phyloP scores from a whole-genome alignment of 2,888 invertebrate genomes.

The Diabrotica balteata region DNA sequence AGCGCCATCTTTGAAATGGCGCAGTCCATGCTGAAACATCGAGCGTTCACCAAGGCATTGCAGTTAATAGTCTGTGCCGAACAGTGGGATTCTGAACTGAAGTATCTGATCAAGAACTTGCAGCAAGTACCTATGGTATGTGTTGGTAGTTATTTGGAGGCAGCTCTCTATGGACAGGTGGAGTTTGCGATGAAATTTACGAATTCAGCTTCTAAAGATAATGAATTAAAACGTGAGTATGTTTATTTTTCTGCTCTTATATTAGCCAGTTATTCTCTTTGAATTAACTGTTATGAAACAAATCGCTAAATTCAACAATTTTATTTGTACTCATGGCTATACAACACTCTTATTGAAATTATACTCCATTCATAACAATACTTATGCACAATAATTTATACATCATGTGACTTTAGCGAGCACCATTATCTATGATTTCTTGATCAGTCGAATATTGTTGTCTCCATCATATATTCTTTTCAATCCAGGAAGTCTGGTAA shows the following conservation, averaged over 20 bases:
- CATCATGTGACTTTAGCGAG: too few relatives aligned
- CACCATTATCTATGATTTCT: too few relatives aligned
- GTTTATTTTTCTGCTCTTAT: background rate
- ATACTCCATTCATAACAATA: too few relatives aligned
- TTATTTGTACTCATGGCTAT: too few relatives aligned
- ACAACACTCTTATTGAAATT: too few relatives aligned
- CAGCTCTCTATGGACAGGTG: slow-evolving; percentile 73
- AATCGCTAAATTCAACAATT: too few relatives aligned
- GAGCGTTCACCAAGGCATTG: slow-evolving; percentile 61
- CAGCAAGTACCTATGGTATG: slow-evolving; percentile 68
- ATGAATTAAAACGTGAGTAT: slow-evolving; percentile 60
- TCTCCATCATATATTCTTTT: too few relatives aligned
- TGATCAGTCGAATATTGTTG: too few relatives aligned
- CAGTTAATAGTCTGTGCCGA: slow-evolving; percentile 69
- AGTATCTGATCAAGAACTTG: slow-evolving; percentile 64
- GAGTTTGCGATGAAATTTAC: slow-evolving; percentile 60
- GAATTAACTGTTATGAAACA: too few relatives aligned
- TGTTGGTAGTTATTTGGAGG: slow-evolving; percentile 77
- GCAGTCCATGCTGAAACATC: slow-evolving; percentile 60
- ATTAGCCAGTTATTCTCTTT: too few relatives aligned
- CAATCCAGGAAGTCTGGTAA: too few relatives aligned
- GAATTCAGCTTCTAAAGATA: slow-evolving; percentile 44
- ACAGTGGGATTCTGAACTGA: slow-evolving; percentile 70
- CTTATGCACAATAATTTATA: too few relatives aligned
- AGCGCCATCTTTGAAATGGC: slow-evolving; percentile 60